These are phyloP conservation scores for Heterodera filipjevi DNA, from an alignment of 2,888 invertebrate species.

Conservation along the genomic window DNA sequence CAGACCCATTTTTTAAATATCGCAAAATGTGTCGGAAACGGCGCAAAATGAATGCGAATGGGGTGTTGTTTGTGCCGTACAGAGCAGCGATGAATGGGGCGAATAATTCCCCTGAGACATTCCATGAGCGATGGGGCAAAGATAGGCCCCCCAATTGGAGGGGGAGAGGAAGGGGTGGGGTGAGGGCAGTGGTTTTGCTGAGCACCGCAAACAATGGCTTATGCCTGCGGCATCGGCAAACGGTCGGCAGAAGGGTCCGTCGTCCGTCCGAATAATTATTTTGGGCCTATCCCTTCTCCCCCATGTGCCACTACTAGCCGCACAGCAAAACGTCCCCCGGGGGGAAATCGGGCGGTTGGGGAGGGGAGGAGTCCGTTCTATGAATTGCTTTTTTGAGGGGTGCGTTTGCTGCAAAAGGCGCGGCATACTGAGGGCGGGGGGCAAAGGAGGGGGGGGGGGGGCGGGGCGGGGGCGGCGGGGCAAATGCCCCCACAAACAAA, in stretches of 20 bases:
- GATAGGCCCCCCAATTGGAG: not conserved
- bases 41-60: too few relatives aligned
- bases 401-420: too few relatives aligned
- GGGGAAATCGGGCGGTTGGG: not conserved
- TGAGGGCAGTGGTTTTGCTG: too few relatives aligned
- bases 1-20: not conserved
- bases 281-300: not conserved
- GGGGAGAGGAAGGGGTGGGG: too few relatives aligned
- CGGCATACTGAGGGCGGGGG: too few relatives aligned
- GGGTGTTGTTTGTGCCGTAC: too few relatives aligned
- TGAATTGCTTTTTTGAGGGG: not conserved
- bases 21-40: not conserved
- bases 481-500: too few relatives aligned
- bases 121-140: conserved; percentile 4
- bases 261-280: not conserved
- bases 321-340: not conserved
- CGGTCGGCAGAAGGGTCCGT: too few relatives aligned
- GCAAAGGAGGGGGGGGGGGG: too few relatives aligned
- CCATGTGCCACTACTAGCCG: too few relatives aligned
- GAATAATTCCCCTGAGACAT: not conserved
- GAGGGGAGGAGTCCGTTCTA: too few relatives aligned
- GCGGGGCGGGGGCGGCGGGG: too few relatives aligned
- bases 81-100: not conserved
- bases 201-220: not conserved
- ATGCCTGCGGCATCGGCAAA: not conserved